Conservation (phyloP, 92 coral and sea anemone species). For the Pocillopora grandis region DNA sequence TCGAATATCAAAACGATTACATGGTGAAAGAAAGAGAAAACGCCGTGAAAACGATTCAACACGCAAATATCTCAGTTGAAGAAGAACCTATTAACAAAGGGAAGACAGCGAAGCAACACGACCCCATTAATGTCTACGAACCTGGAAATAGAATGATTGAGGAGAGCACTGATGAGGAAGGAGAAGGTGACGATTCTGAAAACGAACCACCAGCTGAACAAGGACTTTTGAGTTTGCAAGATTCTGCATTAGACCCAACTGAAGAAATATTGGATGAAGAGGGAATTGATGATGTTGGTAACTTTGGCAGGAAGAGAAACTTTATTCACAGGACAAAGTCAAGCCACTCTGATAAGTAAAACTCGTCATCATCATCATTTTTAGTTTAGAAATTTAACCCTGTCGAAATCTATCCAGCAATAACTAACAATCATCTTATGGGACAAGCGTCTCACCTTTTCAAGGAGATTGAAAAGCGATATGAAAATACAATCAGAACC, state of each 20-base stretch:
- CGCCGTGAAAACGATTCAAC: not conserved
- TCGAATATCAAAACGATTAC: not conserved
- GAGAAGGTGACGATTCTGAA: not conserved
- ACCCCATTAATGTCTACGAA: not conserved
- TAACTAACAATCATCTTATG: too few species aligned
- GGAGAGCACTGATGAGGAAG: not conserved
- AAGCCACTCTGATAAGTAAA: not conserved
- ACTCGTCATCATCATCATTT: not conserved
- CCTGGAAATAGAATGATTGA: not conserved
- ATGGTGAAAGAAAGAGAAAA: not conserved
- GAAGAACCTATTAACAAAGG: not conserved
- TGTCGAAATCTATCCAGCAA: too few species aligned
- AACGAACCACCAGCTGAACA: not conserved
- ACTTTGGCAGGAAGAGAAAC: conserved; percentile 34
- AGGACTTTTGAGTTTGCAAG: conserved; percentile 1
- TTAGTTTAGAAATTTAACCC: too few species aligned
- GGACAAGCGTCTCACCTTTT: too few species aligned
- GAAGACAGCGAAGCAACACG: not conserved
- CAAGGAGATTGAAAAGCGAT: too few species aligned
- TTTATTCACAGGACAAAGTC: not conserved
- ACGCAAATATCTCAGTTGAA: not conserved
- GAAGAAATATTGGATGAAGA: conserved; percentile 26
- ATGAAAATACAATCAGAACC: too few species aligned
- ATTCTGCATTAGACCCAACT: not conserved
- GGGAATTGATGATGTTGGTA: conserved; percentile 38